Conservation (phyloP, 1,140 invertebrate genomes). For the Bombus consobrinus region DNA sequence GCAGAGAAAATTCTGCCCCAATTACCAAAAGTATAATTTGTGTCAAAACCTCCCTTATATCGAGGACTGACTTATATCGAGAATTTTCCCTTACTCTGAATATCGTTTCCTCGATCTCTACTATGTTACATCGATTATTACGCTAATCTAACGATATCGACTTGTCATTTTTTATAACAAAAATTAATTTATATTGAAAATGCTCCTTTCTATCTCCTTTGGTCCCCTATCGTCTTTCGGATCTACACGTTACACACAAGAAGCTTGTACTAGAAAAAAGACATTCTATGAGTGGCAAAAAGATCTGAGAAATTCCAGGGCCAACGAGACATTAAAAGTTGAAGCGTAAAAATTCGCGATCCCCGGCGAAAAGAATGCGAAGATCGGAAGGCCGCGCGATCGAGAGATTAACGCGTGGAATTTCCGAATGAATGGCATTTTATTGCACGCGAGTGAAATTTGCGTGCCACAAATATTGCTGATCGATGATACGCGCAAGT, state of each 20-base stretch:
- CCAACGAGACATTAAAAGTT: background rate
- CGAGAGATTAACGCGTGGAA: background rate
- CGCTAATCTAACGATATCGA: background rate
- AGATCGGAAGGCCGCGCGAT: background rate
- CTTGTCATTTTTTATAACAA: too few species aligned
- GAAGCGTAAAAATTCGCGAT: background rate
- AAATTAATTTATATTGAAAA: too few species aligned
- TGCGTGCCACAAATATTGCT: constrained; percentile 1
- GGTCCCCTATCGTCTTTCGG: too few species aligned
- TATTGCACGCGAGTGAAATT: constrained; percentile 20
- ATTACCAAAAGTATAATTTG: too few species aligned
- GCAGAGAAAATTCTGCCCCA: too few species aligned
- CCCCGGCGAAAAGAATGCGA: too few species aligned
- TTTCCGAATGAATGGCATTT: constrained; percentile 14
- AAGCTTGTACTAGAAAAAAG: background rate
- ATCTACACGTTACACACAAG: background rate
- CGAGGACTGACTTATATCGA: too few species aligned
- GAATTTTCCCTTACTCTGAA: too few species aligned
- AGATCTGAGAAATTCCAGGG: background rate
- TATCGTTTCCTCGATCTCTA: too few species aligned
- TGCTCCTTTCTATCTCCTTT: too few species aligned
- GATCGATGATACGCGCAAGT: constrained; percentile 4
- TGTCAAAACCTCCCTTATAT: too few species aligned
- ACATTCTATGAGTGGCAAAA: background rate
- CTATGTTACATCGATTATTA: background rate